Conservation (phyloP, 2,888 invertebrate genomes). For the Heliconius charithonia region DNA sequence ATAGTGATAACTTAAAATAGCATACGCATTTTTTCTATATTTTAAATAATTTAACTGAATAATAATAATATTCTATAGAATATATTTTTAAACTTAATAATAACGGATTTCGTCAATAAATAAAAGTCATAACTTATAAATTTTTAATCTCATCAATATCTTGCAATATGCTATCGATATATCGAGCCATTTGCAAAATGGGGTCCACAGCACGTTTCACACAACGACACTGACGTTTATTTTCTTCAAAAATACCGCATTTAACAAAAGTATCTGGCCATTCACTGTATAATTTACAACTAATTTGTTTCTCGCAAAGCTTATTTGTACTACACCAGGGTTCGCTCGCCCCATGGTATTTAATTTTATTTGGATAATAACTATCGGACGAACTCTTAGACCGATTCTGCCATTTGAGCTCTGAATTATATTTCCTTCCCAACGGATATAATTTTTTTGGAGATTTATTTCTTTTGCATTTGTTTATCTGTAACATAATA, state of each 20-base stretch:
- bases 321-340: slow-evolving; percentile 54
- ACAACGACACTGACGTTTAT: slow-evolving; percentile 52
- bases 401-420: slow-evolving; percentile 52
- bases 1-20: too few species aligned
- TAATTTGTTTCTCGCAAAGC: slow-evolving; percentile 39
- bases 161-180: slow-evolving; percentile 64
- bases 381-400: slow-evolving; percentile 49
- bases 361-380: slow-evolving; percentile 44
- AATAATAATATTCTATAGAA: not conserved
- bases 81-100: not conserved
- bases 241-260: slow-evolving; percentile 32
- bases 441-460: slow-evolving; percentile 31
- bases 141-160: slow-evolving; percentile 55
- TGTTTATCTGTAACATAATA: slow-evolving; percentile 5
- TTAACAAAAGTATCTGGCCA: slow-evolving; percentile 50
- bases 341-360: slow-evolving; percentile 53
- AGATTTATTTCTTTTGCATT: slow-evolving; percentile 27
- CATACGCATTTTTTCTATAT: too few species aligned
- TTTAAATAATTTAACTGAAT: too few species aligned
- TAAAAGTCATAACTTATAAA: slow-evolving; percentile 15
- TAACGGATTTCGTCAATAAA: not conserved
- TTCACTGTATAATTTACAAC: slow-evolving; percentile 48
- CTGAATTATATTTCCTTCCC: slow-evolving; percentile 52
- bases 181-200: slow-evolving; percentile 65
- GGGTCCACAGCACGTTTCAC: slow-evolving; percentile 58